Conservation (phyloP, 2,888 invertebrate genomes). For the Synanthedon vespiformis region DNA sequence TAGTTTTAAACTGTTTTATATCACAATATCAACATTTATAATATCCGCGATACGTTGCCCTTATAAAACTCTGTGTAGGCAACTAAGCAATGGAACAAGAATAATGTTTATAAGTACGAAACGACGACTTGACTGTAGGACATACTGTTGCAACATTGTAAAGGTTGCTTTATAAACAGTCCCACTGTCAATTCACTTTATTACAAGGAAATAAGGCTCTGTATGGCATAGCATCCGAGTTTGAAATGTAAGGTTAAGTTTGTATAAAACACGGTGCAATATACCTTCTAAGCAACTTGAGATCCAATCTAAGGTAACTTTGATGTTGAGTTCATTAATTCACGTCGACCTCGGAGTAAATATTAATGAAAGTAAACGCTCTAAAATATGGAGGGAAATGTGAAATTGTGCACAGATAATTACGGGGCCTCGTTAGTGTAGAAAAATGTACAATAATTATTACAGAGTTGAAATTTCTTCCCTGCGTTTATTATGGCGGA, state of each 20-base stretch:
- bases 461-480: too few species aligned
- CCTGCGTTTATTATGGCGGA: too few species aligned
- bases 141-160: slow-evolving; percentile 48
- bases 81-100: slow-evolving; percentile 56
- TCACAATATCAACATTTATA: too few species aligned
- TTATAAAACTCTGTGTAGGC: slow-evolving; percentile 45
- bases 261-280: slow-evolving; percentile 35
- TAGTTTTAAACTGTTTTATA: too few species aligned
- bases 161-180: slow-evolving; percentile 1
- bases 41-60: slow-evolving; percentile 32
- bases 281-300: slow-evolving; percentile 21
- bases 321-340: slow-evolving; percentile 4
- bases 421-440: slow-evolving; percentile 1
- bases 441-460: not conserved
- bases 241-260: slow-evolving; percentile 26
- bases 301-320: slow-evolving; percentile 30
- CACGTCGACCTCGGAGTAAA: slow-evolving; percentile 5
- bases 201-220: slow-evolving; percentile 13
- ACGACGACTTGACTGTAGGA: slow-evolving; percentile 43
- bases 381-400: slow-evolving; percentile 4
- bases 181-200: slow-evolving; percentile 10
- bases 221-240: slow-evolving; percentile 14
- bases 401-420: slow-evolving; percentile 1
- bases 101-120: slow-evolving; percentile 63
- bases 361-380: slow-evolving; percentile 8